Percentiles rank a stretch among this genome's conserved stretches.
phyloP scores from a whole-genome alignment of 2,888 invertebrate genomes.

The Zele albiditarsus region DNA sequence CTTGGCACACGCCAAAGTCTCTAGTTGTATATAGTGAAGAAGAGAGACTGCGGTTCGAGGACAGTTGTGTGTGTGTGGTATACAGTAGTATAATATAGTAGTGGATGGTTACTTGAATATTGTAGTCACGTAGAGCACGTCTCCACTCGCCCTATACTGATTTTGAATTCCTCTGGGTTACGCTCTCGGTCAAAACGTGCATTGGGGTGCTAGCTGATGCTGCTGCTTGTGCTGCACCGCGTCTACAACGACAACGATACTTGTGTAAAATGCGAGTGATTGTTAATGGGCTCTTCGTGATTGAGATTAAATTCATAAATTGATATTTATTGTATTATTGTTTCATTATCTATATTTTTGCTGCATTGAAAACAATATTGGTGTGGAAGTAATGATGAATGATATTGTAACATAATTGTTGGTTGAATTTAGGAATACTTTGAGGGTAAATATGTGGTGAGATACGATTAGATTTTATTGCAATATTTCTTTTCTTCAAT shows the following conservation, averaged over 20 bases:
- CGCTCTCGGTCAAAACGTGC: constrained; percentile 56
- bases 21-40: neutral
- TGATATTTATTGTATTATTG: neutral
- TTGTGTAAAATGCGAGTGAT: constrained; percentile 43
- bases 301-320: neutral
- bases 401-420: no score
- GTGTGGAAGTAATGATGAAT: no score
- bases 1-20: constrained; percentile 26
- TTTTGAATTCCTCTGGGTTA: constrained; percentile 63
- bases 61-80: neutral
- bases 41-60: constrained; percentile 20
- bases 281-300: constrained; percentile 10
- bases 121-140: constrained; percentile 63
- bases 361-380: no score
- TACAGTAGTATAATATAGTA: constrained; percentile 36
- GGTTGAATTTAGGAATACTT: no score
- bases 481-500: no score
- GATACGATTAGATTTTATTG: no score
- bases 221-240: neutral
- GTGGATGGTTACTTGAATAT: constrained; percentile 57
- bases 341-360: neutral
- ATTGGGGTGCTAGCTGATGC: constrained; percentile 27
- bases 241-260: constrained; percentile 24
- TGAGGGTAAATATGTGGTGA: no score
- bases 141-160: constrained; percentile 58